These are phyloP conservation scores for Chamaetylas fuelleborni DNA, from an alignment of 2,113 vertebrate genomes.

Conservation along the genomic window DNA sequence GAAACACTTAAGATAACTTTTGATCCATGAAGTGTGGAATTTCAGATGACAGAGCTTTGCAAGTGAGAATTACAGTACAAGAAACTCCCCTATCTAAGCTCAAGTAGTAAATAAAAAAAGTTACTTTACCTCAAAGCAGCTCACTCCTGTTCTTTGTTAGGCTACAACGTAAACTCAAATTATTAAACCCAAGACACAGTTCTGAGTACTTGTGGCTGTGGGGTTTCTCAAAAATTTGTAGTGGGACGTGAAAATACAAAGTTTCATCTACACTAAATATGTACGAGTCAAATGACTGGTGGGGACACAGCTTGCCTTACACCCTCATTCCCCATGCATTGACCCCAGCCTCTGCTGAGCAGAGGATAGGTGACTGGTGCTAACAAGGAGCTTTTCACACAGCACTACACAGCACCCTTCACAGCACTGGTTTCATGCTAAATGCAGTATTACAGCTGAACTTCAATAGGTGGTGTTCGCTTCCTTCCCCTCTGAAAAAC, in stretches of 20 bases:
- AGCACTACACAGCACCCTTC: neutral
- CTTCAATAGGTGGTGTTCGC: neutral
- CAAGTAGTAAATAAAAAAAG: constrained; percentile 12
- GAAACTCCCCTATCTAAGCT: neutral
- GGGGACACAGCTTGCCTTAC: neutral
- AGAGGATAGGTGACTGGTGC: neutral
- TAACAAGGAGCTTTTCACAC: neutral
- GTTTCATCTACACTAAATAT: neutral
- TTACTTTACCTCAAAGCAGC: neutral
- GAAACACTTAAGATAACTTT: constrained; percentile 65
- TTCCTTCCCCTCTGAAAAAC: neutral
- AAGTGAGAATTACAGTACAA: neutral
- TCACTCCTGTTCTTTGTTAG: neutral
- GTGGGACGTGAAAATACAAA: neutral
- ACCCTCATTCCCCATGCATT: neutral
- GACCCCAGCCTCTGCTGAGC: neutral
- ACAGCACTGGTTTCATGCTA: neutral
- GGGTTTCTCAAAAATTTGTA: neutral
- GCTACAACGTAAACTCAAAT: neutral
- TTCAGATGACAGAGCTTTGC: constrained; percentile 5
- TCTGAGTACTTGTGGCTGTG: neutral
- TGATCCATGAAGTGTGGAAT: constrained; percentile 54
- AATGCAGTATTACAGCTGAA: neutral
- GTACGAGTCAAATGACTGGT: neutral
- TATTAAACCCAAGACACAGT: accelerated